Conservation (phyloP, 2,797 vertebrate genomes). For the Bovichtus diacanthus region DNA sequence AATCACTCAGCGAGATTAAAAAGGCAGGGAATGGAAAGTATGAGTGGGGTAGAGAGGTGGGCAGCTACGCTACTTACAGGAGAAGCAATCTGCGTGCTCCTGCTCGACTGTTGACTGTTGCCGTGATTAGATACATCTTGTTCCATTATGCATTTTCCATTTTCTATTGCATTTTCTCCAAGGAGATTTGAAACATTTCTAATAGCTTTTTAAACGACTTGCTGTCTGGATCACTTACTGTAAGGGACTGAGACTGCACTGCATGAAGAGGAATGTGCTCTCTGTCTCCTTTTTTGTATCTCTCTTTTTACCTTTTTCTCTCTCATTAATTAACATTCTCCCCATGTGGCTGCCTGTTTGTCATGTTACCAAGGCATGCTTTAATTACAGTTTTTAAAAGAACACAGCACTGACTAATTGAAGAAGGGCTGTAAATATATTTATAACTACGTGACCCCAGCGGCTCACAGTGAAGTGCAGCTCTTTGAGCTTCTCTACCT, state of each 20-base stretch:
- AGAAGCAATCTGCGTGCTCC: slow-evolving; percentile 62
- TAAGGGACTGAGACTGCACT: slow-evolving; percentile 36
- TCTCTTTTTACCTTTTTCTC: slow-evolving; percentile 14
- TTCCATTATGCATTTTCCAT: slow-evolving; percentile 77
- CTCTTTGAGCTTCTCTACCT: slow-evolving; percentile 12
- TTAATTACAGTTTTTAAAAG: slow-evolving; percentile 16
- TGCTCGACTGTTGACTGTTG: slow-evolving; percentile 68
- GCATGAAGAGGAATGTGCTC: slow-evolving; percentile 45
- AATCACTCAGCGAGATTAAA: slow-evolving; percentile 88
- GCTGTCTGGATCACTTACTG: slow-evolving; percentile 72
- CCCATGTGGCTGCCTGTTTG: neutral
- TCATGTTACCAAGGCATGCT: neutral
- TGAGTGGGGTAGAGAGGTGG: slow-evolving; percentile 54
- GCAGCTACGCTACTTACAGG: slow-evolving; percentile 31
- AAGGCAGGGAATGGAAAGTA: slow-evolving; percentile 53
- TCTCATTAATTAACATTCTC: slow-evolving; percentile 31
- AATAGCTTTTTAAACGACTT: slow-evolving; percentile 82
- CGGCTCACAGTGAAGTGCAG: slow-evolving; percentile 5
- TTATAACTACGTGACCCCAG: slow-evolving; percentile 16
- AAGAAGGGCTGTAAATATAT: slow-evolving; percentile 4
- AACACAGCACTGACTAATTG: neutral
- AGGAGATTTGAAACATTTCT: slow-evolving; percentile 79
- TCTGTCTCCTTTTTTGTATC: slow-evolving; percentile 44
- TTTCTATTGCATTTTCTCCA: slow-evolving; percentile 77
- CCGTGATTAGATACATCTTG: slow-evolving; percentile 78